These are phyloP conservation scores for Branchinecta lindahli DNA, from an alignment of 1,140 invertebrate genomes.

Conservation along the genomic window DNA sequence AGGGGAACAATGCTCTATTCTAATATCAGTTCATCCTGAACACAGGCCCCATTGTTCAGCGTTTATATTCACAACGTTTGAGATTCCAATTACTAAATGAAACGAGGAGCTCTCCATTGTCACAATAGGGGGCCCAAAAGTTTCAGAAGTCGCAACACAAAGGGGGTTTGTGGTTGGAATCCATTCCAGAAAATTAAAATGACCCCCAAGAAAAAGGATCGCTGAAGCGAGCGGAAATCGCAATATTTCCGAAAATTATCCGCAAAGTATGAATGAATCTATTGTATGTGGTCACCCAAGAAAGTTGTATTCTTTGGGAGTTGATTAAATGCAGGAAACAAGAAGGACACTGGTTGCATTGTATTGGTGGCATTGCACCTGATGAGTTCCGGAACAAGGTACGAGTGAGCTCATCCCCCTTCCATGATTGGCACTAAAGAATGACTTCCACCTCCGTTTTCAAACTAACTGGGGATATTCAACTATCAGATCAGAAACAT, in stretches of 20 bases:
- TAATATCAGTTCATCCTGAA: neutral
- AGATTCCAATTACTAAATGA: constrained; percentile 3
- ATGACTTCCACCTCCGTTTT: too few relatives aligned
- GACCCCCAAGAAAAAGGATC: neutral
- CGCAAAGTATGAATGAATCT: neutral
- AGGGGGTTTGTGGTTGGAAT: constrained; percentile 6
- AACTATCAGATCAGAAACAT: too few relatives aligned
- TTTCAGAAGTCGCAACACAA: neutral
- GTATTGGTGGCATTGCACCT: too few relatives aligned
- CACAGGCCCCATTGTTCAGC: neutral
- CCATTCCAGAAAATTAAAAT: neutral
- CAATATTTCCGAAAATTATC: neutral
- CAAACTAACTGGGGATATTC: too few relatives aligned
- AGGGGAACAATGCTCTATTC: neutral
- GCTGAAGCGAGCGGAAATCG: neutral
- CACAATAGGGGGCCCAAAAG: constrained; percentile 1
- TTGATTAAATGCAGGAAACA: too few relatives aligned
- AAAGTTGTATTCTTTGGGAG: too few relatives aligned
- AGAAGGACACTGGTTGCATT: too few relatives aligned
- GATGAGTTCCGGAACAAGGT: too few relatives aligned
- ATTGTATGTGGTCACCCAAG: neutral
- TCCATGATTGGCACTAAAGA: too few relatives aligned
- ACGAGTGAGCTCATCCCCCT: too few relatives aligned
- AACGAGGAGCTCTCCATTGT: neutral
- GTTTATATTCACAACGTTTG: constrained; percentile 4